phyloP scores from a whole-genome alignment of 2,888 invertebrate genomes.

The Blastobasis adustella region DNA sequence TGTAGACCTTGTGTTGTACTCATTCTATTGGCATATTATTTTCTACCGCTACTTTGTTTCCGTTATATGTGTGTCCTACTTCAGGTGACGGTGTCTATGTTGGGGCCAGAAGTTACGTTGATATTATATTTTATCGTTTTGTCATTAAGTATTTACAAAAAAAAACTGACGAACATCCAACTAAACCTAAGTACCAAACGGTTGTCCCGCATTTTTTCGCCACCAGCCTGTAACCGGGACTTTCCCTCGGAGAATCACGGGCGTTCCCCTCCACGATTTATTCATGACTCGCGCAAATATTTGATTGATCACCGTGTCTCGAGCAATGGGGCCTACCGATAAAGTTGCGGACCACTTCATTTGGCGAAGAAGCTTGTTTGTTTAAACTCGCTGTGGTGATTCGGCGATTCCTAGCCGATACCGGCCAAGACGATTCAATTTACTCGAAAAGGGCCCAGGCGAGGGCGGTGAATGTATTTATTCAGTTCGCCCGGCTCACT shows the following conservation, averaged over 20 bases:
- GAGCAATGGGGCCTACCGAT: constrained; percentile 54
- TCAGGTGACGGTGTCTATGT: constrained; percentile 1
- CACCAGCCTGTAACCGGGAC: too few relatives aligned
- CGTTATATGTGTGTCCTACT: neutral
- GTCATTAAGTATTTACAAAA: too few relatives aligned
- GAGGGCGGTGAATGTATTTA: too few relatives aligned
- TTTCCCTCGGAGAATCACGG: constrained; percentile 10
- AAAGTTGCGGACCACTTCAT: constrained; percentile 65
- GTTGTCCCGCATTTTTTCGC: too few relatives aligned
- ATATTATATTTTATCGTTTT: too few relatives aligned
- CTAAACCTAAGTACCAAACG: too few relatives aligned
- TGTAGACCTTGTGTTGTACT: too few relatives aligned
- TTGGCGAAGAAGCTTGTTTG: constrained; percentile 51
- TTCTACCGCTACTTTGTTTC: neutral
- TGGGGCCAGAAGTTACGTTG: neutral
- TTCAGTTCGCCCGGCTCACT: too few relatives aligned
- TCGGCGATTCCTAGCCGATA: constrained; percentile 38
- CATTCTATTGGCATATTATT: neutral
- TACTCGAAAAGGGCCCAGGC: constrained; percentile 1
- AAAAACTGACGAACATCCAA: too few relatives aligned
- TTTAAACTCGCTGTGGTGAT: constrained; percentile 53
- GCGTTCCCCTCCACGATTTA: constrained; percentile 47
- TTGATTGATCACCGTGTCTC: constrained; percentile 67
- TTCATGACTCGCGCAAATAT: constrained; percentile 66
- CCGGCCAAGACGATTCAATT: constrained; percentile 30